Conservation (phyloP, 2,113 vertebrate genomes). For the Indicator maculatus region DNA sequence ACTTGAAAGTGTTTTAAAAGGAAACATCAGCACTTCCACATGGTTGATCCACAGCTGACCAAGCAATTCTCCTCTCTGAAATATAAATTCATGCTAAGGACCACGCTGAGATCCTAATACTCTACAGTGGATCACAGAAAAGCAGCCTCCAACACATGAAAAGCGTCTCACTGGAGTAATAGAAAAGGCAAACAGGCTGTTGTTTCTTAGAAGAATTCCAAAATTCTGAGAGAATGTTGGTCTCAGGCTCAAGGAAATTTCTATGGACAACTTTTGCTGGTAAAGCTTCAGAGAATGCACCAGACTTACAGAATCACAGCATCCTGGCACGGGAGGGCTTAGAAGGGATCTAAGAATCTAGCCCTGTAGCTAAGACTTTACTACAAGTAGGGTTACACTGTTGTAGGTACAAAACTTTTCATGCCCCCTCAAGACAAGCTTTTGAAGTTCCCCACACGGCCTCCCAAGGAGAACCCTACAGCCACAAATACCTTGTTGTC, state of each 20-base stretch:
- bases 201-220: background rate
- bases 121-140: rapidly evolving
- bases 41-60: background rate
- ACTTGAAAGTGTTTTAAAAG: background rate
- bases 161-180: background rate
- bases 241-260: background rate
- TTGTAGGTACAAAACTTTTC: background rate
- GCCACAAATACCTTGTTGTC: constrained; percentile 85
- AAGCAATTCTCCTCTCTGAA: background rate
- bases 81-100: rapidly evolving
- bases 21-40: rapidly evolving
- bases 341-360: too few species aligned
- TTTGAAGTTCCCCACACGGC: rapidly evolving
- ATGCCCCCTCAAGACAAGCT: background rate
- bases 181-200: background rate
- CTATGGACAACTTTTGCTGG: rapidly evolving
- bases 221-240: too few species aligned
- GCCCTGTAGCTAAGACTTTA: too few species aligned
- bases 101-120: too few species aligned
- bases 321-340: too few species aligned
- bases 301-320: too few species aligned
- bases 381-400: rapidly evolving
- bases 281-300: background rate
- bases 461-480: rapidly evolving
- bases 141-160: background rate